Evolutionary conservation across 2,888 invertebrate genomes (phyloP).

Genomic region (Drosophila mimica): DNA sequence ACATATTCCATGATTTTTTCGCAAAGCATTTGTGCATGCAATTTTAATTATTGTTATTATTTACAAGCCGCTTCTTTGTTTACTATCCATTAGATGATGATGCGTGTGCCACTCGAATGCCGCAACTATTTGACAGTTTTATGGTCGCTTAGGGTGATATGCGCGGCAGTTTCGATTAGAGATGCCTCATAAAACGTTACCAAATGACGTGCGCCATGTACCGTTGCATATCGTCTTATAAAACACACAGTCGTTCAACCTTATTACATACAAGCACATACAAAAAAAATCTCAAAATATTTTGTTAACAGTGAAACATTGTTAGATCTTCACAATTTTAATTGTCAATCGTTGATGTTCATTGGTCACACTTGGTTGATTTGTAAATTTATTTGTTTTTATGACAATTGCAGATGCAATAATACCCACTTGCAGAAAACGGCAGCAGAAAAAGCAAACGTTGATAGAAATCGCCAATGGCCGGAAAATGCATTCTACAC

Average conservation of each 20-base stretch:
- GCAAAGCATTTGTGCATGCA: constrained; percentile 69
- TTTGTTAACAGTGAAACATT: constrained; percentile 31
- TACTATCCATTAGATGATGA: constrained; percentile 65
- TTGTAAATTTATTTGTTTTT: constrained; percentile 21
- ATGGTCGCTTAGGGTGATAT: constrained; percentile 58
- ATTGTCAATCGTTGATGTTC: constrained; percentile 31
- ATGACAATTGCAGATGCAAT: constrained; percentile 33
- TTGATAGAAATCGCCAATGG: constrained; percentile 67
- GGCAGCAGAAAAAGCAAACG: constrained; percentile 67
- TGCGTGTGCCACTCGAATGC: constrained; percentile 25
- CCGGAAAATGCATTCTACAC: constrained; percentile 70
- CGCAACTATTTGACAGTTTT: constrained; percentile 52
- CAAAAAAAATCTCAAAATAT: constrained; percentile 1
- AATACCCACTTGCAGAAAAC: constrained; percentile 67
- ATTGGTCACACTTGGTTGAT: constrained; percentile 64
- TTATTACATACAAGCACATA: neutral
- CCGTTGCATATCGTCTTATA: constrained; percentile 38
- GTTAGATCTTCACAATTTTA: neutral
- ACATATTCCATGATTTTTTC: constrained; percentile 50
- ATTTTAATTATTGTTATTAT: constrained; percentile 76
- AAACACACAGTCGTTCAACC: constrained; percentile 1
- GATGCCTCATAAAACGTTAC: constrained; percentile 66
- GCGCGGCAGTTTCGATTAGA: constrained; percentile 35
- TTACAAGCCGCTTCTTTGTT: constrained; percentile 63
- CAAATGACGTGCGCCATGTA: constrained; percentile 20